Evolutionary conservation across 2,113 vertebrate genomes (phyloP).

Genomic region (Clupea harengus): DNA sequence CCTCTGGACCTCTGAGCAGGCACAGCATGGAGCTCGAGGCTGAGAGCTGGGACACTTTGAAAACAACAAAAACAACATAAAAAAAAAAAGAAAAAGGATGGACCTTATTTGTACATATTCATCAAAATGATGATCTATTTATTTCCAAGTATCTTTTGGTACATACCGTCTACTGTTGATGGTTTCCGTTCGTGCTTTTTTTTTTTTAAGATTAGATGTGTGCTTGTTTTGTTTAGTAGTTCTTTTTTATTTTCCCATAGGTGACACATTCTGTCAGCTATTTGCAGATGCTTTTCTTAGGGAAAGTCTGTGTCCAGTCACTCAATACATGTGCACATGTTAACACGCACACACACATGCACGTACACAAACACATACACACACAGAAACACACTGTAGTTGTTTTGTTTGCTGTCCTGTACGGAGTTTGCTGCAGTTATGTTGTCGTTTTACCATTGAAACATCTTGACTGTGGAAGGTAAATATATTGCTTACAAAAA

Average conservation of each 20-base stretch:
- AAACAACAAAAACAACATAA: neutral
- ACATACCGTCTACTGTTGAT: constrained; percentile 31
- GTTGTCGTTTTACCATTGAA: constrained; percentile 27
- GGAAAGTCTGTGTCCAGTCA: neutral
- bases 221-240: neutral
- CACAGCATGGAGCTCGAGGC: neutral
- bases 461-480: neutral
- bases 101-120: constrained; percentile 70
- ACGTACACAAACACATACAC: neutral
- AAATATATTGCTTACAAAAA: neutral
- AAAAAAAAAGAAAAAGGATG: neutral
- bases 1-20: constrained; percentile 72
- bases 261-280: constrained; percentile 27
- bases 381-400: constrained; percentile 6
- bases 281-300: constrained; percentile 7
- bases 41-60: neutral
- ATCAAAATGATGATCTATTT: constrained; percentile 82
- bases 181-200: neutral
- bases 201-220: neutral
- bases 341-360: neutral
- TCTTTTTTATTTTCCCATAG: neutral
- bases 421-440: constrained; percentile 9
- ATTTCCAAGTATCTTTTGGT: constrained; percentile 58
- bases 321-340: neutral
- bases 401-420: neutral